Base-by-base conservation (phyloP, 2,797 vertebrate species). In the Malacoctenus gilli region DNA sequence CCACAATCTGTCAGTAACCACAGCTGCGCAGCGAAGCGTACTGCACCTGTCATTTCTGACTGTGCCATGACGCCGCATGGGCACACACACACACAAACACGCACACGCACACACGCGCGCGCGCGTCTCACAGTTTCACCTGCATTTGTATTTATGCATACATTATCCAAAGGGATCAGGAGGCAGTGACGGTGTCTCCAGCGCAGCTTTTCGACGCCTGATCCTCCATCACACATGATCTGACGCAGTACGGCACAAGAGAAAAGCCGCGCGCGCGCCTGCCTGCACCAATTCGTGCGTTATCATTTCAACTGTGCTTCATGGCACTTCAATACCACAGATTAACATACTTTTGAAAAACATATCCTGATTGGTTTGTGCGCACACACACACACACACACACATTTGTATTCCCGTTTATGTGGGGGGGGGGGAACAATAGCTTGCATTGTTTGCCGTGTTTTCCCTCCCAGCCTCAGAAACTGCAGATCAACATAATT, bases 1-100 rank as follows among this genome's bases (percentile, higher is more conserved):
- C 88, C 89, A 88, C 77, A 86, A 63, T 82, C 77, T 84, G 86
- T 89, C 84, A 79, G 80, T 77, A 87, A 86, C 68, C 69, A 88
- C 77, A 83, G 78, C 76, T 74, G 85, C 71, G 83, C 85, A 63
- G 21, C 71, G 80, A 85, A 66, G 82, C 80, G 30, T 73, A 54
- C 64, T 63, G 53, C 82, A 87, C 56, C 84, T 87, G 84, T 85
- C 89, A 86, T 72, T 68, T 77, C 56, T 38, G 64, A 65, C 66
- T 62, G 53, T 63, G 57, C 55, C 31, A 25, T 35, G 28, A n/a
- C n/a, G n/a, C n/a, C n/a, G n/a, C n/a, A n/a, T n/a, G n/a, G 37
- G 14, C 6, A 6, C 25, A 16, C 46, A 40, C 36, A 67, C 46
- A 34, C n/a, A 57, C 36, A 67, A 43, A 34, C n/a, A 57, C n/a